Percentiles rank a stretch among this genome's conserved stretches.
phyloP scores from a whole-genome alignment of 2,888 invertebrate genomes.

The Chloroclystis v-ata region DNA sequence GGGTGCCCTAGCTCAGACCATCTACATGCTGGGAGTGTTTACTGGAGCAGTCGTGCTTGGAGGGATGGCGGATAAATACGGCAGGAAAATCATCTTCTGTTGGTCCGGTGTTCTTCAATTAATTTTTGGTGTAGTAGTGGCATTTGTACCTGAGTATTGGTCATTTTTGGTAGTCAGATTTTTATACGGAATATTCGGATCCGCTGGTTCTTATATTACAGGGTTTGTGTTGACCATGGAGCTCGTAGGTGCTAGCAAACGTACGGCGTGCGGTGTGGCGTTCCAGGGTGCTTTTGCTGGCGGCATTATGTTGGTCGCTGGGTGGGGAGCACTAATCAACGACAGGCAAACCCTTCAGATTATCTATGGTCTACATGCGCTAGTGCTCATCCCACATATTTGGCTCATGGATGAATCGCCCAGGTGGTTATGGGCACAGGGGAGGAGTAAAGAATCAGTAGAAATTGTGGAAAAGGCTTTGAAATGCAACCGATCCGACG shows the following conservation, averaged over 20 bases:
- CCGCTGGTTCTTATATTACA: slow-evolving; percentile 86
- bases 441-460: slow-evolving; percentile 84
- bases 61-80: slow-evolving; percentile 89
- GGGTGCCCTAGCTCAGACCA: slow-evolving; percentile 87
- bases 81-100: slow-evolving; percentile 89
- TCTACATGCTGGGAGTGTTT: slow-evolving; percentile 91
- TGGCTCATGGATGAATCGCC: slow-evolving; percentile 95
- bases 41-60: slow-evolving; percentile 89
- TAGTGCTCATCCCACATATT: slow-evolving; percentile 86
- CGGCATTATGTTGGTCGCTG: slow-evolving; percentile 90
- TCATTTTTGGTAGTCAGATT: slow-evolving; percentile 83
- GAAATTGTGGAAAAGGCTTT: slow-evolving; percentile 86
- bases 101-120: slow-evolving; percentile 87
- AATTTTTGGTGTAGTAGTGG: slow-evolving; percentile 83
- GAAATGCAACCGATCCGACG: slow-evolving; percentile 82
- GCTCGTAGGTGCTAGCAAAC: slow-evolving; percentile 86
- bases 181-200: slow-evolving; percentile 88
- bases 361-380: slow-evolving; percentile 86
- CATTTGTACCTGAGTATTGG: slow-evolving; percentile 87
- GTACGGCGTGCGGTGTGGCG: slow-evolving; percentile 88
- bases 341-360: slow-evolving; percentile 86
- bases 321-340: slow-evolving; percentile 87
- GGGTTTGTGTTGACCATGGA: slow-evolving; percentile 88
- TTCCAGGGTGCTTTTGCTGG: slow-evolving; percentile 88
- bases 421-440: slow-evolving; percentile 92